A percentile compares a stretch with the other conserved stretches of the same genome.
Evolutionary conservation across 1,140 invertebrate species (phyloP).

Genomic region (Tribolium castaneum): DNA sequence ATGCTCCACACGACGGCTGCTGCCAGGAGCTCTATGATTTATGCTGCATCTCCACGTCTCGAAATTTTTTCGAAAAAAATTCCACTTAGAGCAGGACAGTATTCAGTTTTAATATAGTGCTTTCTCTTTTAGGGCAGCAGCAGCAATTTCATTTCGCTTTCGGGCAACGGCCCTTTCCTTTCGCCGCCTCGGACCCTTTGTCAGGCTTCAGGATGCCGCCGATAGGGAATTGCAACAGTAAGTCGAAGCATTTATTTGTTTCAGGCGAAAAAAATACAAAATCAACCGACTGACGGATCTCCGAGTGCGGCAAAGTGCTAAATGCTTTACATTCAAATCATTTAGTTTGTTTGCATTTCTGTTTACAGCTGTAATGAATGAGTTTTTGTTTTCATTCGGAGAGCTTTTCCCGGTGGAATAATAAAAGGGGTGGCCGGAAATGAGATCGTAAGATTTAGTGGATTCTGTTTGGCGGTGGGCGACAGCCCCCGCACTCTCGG

Average conservation of each 20-base stretch:
- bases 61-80: not conserved
- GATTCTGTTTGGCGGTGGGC: constrained; percentile 22
- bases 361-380: constrained; percentile 42
- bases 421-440: constrained; percentile 45
- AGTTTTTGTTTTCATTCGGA: constrained; percentile 46
- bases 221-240: constrained; percentile 88
- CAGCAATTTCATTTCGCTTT: constrained; percentile 93
- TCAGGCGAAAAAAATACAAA: not conserved
- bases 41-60: constrained; percentile 16
- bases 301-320: not conserved
- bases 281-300: not conserved
- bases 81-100: constrained; percentile 62
- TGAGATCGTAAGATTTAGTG: constrained; percentile 46
- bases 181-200: constrained; percentile 81
- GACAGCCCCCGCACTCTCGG: not conserved
- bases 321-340: constrained; percentile 40
- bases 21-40: constrained; percentile 45
- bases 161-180: constrained; percentile 86
- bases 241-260: constrained; percentile 66
- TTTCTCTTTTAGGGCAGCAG: constrained; percentile 90
- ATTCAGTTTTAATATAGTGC: constrained; percentile 77
- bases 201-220: constrained; percentile 86
- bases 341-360: constrained; percentile 37
- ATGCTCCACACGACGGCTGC: constrained; percentile 38
- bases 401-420: constrained; percentile 39